These are phyloP conservation scores for Notolepis coatsorum DNA, from an alignment of 2,797 vertebrate species.

Conservation along the genomic window DNA sequence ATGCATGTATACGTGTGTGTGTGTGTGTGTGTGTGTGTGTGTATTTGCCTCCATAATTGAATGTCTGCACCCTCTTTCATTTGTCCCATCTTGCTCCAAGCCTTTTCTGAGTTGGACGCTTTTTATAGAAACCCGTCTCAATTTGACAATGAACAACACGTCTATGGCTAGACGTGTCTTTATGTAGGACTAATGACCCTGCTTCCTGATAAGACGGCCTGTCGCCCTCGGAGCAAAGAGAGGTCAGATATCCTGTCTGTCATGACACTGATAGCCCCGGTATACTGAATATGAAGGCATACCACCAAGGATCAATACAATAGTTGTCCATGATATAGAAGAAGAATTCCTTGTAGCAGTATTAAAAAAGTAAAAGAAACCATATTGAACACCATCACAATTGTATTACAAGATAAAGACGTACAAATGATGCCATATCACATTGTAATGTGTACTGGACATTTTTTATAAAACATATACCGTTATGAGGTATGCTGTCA, in stretches of 20 bases:
- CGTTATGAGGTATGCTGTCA: neutral
- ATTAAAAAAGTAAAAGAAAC: too few species aligned
- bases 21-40: neutral
- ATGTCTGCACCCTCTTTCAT: conserved; percentile 36
- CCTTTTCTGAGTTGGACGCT: conserved; percentile 8
- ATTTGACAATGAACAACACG: conserved; percentile 1
- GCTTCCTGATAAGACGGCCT: neutral
- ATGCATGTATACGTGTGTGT: conserved; percentile 3
- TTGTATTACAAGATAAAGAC: too few species aligned
- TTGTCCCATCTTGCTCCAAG: conserved; percentile 14
- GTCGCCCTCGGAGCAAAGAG: neutral
- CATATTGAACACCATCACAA: too few species aligned
- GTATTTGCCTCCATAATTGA: conserved; percentile 32
- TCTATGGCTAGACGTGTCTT: conserved; percentile 6
- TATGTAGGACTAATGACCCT: conserved; percentile 5
- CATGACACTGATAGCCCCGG: too few species aligned
- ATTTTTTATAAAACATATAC: too few species aligned
- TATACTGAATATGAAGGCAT: too few species aligned
- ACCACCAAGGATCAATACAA: too few species aligned
- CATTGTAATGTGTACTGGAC: too few species aligned
- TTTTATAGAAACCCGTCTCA: conserved; percentile 21
- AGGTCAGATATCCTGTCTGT: neutral
- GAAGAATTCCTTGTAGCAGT: too few species aligned
- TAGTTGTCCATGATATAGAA: too few species aligned
- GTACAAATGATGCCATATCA: too few species aligned